A percentile compares a stretch with the other conserved stretches of the same genome.
These are phyloP conservation scores for Therioaphis trifolii DNA, from an alignment of 2,888 invertebrate species.

Conservation along the genomic window DNA sequence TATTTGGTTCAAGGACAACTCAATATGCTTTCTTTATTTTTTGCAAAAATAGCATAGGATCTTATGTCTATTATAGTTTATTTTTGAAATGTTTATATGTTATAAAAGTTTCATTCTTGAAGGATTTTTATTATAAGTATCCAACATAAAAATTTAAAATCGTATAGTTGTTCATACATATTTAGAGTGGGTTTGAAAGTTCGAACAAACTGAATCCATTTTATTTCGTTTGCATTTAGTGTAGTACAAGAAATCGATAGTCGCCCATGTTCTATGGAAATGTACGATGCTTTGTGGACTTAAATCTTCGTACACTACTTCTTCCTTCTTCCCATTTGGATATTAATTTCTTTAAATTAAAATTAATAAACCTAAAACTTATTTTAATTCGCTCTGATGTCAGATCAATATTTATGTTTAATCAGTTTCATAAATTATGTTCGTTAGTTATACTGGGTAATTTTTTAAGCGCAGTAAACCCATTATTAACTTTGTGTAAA, in stretches of 20 bases:
- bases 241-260: neutral
- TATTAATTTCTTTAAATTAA: conserved; percentile 27
- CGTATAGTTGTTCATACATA: neutral
- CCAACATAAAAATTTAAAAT: neutral
- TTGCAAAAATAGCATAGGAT: too few relatives aligned
- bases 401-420: neutral
- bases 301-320: neutral
- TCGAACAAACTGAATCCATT: conserved; percentile 2
- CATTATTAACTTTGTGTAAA: too few relatives aligned
- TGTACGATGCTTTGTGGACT: neutral
- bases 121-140: neutral
- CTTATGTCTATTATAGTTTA: neutral
- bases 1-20: too few relatives aligned
- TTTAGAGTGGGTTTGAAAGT: neutral
- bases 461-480: too few relatives aligned
- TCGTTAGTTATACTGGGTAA: neutral
- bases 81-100: neutral
- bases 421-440: conserved; percentile 13
- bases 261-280: neutral
- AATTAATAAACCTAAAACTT: neutral
- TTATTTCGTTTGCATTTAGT: neutral
- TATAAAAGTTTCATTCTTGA: neutral
- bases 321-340: neutral
- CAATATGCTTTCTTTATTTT: too few relatives aligned
- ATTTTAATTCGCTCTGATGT: conserved; percentile 13